Conservation (phyloP, 2,797 vertebrate genomes). For the Oceanodroma leucorhoa region DNA sequence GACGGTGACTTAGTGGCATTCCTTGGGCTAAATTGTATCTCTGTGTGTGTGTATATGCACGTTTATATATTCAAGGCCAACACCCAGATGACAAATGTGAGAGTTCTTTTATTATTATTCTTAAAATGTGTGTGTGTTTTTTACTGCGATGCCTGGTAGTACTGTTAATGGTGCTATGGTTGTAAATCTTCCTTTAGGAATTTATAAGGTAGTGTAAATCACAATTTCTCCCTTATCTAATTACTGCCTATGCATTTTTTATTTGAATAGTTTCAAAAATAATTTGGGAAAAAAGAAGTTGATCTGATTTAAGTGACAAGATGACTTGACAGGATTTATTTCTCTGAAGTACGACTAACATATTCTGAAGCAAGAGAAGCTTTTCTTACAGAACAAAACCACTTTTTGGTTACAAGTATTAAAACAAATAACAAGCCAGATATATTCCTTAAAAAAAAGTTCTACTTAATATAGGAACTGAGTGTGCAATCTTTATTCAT, state of each 20-base stretch:
- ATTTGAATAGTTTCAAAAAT: not conserved
- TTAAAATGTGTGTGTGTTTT: not conserved
- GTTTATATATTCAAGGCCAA: not conserved
- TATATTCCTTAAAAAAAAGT: not conserved
- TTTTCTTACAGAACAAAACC: not conserved
- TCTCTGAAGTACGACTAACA: not conserved
- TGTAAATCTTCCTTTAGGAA: not conserved
- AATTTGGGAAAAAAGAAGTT: not conserved
- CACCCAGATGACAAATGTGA: not conserved
- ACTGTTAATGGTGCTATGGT: not conserved
- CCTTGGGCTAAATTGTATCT: not conserved
- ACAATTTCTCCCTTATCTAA: not conserved
- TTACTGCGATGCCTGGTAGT: not conserved
- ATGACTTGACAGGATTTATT: not conserved
- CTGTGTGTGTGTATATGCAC: not conserved
- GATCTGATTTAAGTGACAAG: not conserved
- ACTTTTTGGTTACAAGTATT: not conserved
- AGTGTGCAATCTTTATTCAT: not conserved
- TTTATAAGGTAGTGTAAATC: not conserved
- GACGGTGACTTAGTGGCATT: not conserved
- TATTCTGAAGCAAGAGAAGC: not conserved
- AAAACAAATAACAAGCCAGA: not conserved
- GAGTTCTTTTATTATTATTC: not conserved
- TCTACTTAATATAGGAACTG: not conserved
- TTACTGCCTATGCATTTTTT: not conserved